phyloP scores from a whole-genome alignment of 92 coral and sea anemone genomes.

The Siderastrea siderea region DNA sequence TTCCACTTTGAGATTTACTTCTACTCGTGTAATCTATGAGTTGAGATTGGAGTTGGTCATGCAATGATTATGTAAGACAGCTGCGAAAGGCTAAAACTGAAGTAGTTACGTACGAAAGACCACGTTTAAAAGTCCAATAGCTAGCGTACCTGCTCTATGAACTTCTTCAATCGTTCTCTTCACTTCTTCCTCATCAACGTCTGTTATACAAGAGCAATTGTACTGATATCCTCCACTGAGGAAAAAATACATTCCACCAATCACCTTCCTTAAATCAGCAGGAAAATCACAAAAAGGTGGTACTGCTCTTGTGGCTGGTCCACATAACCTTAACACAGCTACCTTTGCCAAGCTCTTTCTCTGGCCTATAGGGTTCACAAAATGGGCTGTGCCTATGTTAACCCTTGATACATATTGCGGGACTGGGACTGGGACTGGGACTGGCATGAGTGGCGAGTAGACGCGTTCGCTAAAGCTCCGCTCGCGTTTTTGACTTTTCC shows the following conservation, averaged over 20 bases:
- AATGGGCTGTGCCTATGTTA: slow-evolving; percentile 97
- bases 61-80: no score
- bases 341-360: slow-evolving; percentile 80
- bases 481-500: no score
- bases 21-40: no score
- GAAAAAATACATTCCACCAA: slow-evolving; percentile 81
- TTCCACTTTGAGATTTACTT: no score
- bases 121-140: no score
- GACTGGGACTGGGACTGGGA: no score
- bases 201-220: slow-evolving; percentile 60
- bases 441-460: no score
- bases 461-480: no score
- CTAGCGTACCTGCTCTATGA: slow-evolving; percentile 80
- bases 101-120: no score
- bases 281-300: slow-evolving; percentile 97
- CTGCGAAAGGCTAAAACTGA: neutral
- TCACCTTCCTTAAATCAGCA: slow-evolving; percentile 72
- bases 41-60: no score
- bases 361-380: slow-evolving; percentile 94
- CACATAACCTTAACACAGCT: slow-evolving; percentile 93
- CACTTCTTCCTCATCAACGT: slow-evolving; percentile 82
- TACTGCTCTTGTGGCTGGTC: slow-evolving; percentile 85
- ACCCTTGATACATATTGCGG: no score
- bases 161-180: slow-evolving; percentile 56
- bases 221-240: slow-evolving; percentile 93